phyloP scores from a whole-genome alignment of 2,797 vertebrate species.

The Anolis apletophallus region DNA sequence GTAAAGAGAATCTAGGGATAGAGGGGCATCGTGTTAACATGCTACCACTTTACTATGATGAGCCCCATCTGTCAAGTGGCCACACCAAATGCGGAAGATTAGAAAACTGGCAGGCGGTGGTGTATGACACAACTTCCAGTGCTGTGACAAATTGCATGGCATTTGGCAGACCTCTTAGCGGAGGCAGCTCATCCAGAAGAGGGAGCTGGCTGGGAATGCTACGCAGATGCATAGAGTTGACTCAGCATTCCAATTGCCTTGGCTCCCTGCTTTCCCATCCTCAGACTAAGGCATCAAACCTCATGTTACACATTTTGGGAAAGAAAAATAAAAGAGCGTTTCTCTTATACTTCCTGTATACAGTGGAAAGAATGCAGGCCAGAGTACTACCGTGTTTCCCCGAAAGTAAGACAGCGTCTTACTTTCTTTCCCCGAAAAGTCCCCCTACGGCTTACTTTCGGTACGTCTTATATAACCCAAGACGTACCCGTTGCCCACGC shows the following conservation, averaged over 20 bases:
- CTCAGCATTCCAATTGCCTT: not conserved
- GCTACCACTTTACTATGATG: not conserved
- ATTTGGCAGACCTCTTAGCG: not conserved
- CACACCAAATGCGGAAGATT: conserved; percentile 15
- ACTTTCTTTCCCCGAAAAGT: no score
- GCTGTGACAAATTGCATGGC: conserved; percentile 31
- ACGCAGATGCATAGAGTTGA: not conserved
- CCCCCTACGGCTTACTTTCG: no score
- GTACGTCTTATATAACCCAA: no score
- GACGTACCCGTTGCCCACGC: no score
- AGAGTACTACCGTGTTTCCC: no score
- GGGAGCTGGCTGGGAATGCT: conserved; percentile 12
- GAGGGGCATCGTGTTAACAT: not conserved
- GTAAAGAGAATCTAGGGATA: not conserved
- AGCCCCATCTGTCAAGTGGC: not conserved
- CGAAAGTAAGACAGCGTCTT: no score
- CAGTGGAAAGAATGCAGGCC: not conserved
- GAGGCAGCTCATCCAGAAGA: not conserved
- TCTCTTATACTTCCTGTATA: not conserved
- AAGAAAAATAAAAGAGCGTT: not conserved
- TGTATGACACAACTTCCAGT: conserved; percentile 19
- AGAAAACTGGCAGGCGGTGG: conserved; percentile 5
- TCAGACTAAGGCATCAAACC: not conserved
- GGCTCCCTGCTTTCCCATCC: not conserved
- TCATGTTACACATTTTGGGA: not conserved